Percentiles rank a stretch among this genome's conserved stretches.
Evolutionary conservation across 2,888 invertebrate genomes (phyloP).

Genomic region (Embidobia sp.): DNA sequence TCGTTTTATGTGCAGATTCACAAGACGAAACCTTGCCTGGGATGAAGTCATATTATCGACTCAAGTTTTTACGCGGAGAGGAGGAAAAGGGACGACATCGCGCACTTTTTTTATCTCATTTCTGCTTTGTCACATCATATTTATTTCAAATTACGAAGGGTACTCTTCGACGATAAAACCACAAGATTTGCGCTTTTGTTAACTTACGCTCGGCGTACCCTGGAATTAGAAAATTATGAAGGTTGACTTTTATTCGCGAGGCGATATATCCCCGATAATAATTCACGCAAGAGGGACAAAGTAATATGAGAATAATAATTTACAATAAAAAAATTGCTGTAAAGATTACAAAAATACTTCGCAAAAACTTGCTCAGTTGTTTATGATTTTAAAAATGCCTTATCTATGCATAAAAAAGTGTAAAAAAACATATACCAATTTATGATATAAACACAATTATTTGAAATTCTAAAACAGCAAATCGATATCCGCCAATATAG

Average conservation of each 20-base stretch:
- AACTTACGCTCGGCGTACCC: conserved; percentile 5
- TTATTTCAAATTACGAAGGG: conserved; percentile 59
- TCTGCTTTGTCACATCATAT: conserved; percentile 56
- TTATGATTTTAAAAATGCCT: too few relatives aligned
- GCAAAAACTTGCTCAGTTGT: too few relatives aligned
- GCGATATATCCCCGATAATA: conserved; percentile 34
- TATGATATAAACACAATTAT: conserved; percentile 32
- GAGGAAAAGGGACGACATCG: neutral
- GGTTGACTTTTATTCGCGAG: conserved; percentile 44
- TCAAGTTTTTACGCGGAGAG: conserved; percentile 29
- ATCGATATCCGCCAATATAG: conserved; percentile 36
- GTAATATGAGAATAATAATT: conserved; percentile 47
- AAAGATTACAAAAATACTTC: too few relatives aligned
- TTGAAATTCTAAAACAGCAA: conserved; percentile 28
- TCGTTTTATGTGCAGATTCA: neutral
- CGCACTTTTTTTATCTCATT: conserved; percentile 38
- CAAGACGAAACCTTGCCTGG: conserved; percentile 41
- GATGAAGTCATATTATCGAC: conserved; percentile 59
- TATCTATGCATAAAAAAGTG: too few relatives aligned
- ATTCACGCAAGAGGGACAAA: conserved; percentile 29
- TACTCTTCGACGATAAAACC: conserved; percentile 42
- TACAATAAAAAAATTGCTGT: too few relatives aligned
- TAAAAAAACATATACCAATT: conserved; percentile 24
- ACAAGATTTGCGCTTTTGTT: conserved; percentile 45
- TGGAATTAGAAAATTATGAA: conserved; percentile 45